Percentiles rank a stretch among this genome's conserved stretches.
These are phyloP conservation scores for Pocillopora meandrina DNA, from an alignment of 92 coral and sea anemone genomes.

Conservation along the genomic window DNA sequence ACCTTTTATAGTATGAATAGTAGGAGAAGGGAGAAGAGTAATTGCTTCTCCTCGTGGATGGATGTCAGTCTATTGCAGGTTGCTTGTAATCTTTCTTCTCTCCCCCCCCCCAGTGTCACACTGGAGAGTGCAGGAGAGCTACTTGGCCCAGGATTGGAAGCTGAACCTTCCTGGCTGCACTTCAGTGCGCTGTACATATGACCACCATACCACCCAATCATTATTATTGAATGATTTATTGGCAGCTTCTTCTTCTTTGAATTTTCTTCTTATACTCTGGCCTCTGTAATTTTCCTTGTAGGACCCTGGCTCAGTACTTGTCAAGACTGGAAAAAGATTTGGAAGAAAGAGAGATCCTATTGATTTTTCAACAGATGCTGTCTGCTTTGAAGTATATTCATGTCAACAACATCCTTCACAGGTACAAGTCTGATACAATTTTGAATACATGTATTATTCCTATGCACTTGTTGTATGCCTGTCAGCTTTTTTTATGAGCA, in stretches of 20 bases:
- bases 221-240: too few relatives aligned
- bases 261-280: neutral
- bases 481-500: neutral
- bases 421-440: conserved; percentile 76
- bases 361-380: conserved; percentile 90
- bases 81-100: too few relatives aligned
- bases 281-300: conserved; percentile 14
- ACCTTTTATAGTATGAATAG: too few relatives aligned
- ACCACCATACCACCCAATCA: too few relatives aligned
- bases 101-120: too few relatives aligned
- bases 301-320: conserved; percentile 92
- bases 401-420: conserved; percentile 88
- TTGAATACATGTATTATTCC: neutral
- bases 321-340: conserved; percentile 84
- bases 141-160: too few relatives aligned
- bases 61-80: too few relatives aligned
- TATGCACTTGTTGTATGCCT: neutral
- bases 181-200: too few relatives aligned
- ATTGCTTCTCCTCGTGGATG: too few relatives aligned
- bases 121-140: too few relatives aligned
- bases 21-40: too few relatives aligned
- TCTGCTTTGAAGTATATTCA: conserved; percentile 96
- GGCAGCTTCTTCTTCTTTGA: neutral
- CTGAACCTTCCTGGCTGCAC: too few relatives aligned
- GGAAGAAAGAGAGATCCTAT: conserved; percentile 92